These are phyloP conservation scores for Lepidonotus clava DNA, from an alignment of 2,888 invertebrate species.

Conservation along the genomic window DNA sequence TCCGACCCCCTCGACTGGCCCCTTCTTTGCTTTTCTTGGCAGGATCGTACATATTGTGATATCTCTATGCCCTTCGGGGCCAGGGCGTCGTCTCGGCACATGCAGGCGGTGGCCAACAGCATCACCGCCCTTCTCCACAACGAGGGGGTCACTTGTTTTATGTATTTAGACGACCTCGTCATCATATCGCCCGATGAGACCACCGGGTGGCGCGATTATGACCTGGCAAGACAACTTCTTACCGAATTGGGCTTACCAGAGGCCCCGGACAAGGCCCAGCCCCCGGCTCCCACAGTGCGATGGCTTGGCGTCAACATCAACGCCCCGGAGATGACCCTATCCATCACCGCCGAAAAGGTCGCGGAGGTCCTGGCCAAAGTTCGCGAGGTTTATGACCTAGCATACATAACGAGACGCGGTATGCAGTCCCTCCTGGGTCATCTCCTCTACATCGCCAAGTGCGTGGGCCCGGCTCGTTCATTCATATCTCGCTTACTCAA, in stretches of 20 bases:
- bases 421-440: not conserved
- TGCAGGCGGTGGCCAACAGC: not conserved
- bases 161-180: not conserved
- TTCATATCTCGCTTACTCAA: not conserved
- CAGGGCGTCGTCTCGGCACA: not conserved
- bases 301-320: not conserved
- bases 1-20: not conserved
- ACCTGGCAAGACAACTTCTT: not conserved
- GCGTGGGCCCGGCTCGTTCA: not conserved
- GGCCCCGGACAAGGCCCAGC: not conserved
- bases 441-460: not conserved
- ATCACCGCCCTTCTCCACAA: not conserved
- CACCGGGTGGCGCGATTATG: too few species aligned
- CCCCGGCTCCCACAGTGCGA: not conserved
- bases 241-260: not conserved
- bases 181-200: too few species aligned
- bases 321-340: not conserved
- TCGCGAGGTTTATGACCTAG: not conserved
- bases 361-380: not conserved
- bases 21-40: not conserved
- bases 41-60: not conserved
- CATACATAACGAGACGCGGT: not conserved
- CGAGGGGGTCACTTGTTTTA: not conserved
- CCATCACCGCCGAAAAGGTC: not conserved
- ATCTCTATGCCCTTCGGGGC: not conserved